Conservation (phyloP, 2,113 vertebrate species). For the Jaculus jaculus region DNA sequence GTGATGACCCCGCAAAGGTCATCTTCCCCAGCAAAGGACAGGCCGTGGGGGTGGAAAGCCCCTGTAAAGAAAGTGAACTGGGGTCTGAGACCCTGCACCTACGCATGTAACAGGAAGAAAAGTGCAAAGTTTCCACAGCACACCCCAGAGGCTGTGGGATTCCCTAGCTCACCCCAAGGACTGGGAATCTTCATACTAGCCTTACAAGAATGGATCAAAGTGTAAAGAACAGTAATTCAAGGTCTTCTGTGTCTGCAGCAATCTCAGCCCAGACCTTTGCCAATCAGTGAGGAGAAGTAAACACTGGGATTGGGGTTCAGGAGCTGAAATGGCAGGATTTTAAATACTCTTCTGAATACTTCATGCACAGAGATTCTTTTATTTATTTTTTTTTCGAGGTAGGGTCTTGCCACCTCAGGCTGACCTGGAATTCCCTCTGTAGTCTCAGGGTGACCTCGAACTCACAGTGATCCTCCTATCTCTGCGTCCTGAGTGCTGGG, state of each 20-base stretch:
- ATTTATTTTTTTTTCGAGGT: too few species aligned
- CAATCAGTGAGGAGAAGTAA: neutral
- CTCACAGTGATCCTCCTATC: too few species aligned
- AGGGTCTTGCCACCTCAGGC: too few species aligned
- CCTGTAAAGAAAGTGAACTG: neutral
- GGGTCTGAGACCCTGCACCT: neutral
- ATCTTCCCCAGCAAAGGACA: neutral
- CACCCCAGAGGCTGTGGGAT: too few species aligned
- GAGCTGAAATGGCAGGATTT: too few species aligned
- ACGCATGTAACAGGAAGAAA: neutral
- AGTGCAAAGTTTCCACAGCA: neutral
- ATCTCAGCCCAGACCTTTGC: neutral
- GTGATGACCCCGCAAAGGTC: neutral
- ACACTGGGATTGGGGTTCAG: neutral
- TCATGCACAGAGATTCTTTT: neutral
- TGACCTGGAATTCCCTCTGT: too few species aligned
- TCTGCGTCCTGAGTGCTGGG: too few species aligned
- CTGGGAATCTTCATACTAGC: neutral
- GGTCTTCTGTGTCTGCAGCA: neutral
- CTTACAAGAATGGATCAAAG: neutral
- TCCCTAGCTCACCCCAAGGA: too few species aligned
- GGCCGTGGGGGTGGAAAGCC: neutral
- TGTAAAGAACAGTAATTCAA: neutral
- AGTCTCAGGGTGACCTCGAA: too few species aligned
- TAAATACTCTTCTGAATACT: neutral